Evolutionary conservation across 2,888 invertebrate species (phyloP).

Genomic region (Amphipoea lucens): DNA sequence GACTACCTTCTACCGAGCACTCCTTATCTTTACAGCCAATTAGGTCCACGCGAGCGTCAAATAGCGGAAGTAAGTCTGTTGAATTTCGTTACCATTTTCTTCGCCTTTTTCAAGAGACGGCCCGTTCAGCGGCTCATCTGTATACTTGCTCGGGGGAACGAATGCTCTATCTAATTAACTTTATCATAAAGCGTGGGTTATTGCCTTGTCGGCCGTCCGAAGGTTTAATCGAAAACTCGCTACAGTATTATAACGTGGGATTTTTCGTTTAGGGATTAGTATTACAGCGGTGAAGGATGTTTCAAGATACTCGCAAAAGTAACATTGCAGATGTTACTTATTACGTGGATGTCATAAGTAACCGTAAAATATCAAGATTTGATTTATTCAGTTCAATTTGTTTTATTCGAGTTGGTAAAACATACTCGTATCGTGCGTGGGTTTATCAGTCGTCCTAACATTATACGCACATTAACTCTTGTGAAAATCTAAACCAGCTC

Average conservation of each 20-base stretch:
- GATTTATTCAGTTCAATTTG: not conserved
- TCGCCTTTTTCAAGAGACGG: conserved; percentile 74
- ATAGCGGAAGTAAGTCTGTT: conserved; percentile 69
- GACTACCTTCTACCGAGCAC: conserved; percentile 22
- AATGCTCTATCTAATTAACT: conserved; percentile 89
- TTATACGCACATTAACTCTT: not conserved
- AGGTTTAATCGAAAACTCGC: conserved; percentile 82
- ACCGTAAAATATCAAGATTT: not conserved
- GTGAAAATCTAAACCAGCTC: not conserved
- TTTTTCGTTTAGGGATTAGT: conserved; percentile 68
- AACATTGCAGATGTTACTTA: conserved; percentile 4
- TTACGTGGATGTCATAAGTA: not conserved
- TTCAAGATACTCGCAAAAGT: conserved; percentile 1
- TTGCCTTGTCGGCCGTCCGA: conserved; percentile 82
- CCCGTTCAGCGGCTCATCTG: conserved; percentile 79
- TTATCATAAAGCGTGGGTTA: conserved; percentile 88
- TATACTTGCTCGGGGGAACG: conserved; percentile 85
- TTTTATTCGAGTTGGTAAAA: too few species aligned
- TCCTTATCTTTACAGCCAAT: conserved; percentile 54
- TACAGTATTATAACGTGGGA: conserved; percentile 72
- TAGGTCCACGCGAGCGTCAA: conserved; percentile 57
- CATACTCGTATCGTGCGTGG: not conserved
- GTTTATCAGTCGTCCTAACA: not conserved
- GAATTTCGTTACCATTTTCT: conserved; percentile 76
- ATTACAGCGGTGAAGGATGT: conserved; percentile 44